Conservation (phyloP, 2,113 vertebrate species). For the Aphelocoma coerulescens region DNA sequence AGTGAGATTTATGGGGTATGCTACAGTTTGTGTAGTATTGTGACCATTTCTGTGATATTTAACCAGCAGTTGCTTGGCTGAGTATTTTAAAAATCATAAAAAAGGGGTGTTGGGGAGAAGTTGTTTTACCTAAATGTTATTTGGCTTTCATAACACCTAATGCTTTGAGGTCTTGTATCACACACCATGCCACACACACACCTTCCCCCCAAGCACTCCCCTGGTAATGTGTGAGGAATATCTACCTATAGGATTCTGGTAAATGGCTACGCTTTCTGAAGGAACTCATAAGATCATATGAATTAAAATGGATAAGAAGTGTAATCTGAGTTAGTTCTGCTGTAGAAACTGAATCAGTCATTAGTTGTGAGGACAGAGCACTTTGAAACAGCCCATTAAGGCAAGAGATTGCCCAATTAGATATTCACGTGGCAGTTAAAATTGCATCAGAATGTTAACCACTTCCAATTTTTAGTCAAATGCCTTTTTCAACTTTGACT, state of each 20-base stretch:
- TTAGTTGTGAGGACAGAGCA: background rate
- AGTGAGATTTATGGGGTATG: background rate
- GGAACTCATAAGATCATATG: background rate
- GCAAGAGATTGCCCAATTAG: conserved; percentile 20
- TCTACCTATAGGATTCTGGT: background rate
- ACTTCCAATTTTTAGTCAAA: conserved; percentile 10
- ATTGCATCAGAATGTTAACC: conserved; percentile 17
- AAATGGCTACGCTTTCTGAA: background rate
- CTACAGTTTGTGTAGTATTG: background rate
- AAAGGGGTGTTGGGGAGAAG: background rate
- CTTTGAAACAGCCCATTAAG: conserved; percentile 4
- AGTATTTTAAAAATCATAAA: background rate
- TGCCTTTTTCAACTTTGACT: conserved; percentile 19
- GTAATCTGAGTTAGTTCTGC: background rate
- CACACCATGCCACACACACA: background rate
- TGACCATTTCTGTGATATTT: background rate
- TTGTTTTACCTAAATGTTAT: background rate
- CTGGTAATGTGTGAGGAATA: background rate
- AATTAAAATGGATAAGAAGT: background rate
- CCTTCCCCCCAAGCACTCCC: background rate
- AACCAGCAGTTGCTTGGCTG: background rate
- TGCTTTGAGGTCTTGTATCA: background rate
- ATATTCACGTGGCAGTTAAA: conserved; percentile 17
- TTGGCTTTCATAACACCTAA: background rate
- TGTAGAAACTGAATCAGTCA: background rate